Base-by-base conservation (phyloP, 2,113 vertebrate genomes). In the Hucho hucho region DNA sequence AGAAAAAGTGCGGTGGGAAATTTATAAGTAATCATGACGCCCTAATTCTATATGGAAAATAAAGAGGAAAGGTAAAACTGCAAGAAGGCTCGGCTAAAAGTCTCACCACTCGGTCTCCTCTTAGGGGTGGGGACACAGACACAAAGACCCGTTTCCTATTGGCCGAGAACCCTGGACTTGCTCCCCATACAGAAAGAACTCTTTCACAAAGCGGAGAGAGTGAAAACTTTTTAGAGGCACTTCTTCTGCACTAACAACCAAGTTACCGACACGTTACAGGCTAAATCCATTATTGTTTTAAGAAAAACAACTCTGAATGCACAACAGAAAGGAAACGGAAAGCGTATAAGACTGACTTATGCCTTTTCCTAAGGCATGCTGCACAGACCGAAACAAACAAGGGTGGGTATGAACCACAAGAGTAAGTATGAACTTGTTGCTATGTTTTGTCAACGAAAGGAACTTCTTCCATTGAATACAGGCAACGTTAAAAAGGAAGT, bases 51-150 rank as follows among this genome's bases (percentile, higher is more conserved):
- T 72, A n/a, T 46, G 47, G 65, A 78, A 90, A 90, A 79, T 46
- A 64, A 59, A 79, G 59, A 58, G 61, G 13, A 84, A 90, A 88
- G 89, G 81, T 80, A 84, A 80, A 83, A 76, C 64, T 75, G 72
- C 77, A 86, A 83, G 73, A 66, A 73, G 72, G 78, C 79, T 81
- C 73, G 77, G 53, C 87, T 77, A 20, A 81, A 92, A 85, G 85
- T 87, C 83, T 78, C 68, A 26, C 2, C 37, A 79, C 88, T 75
- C 79, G 64, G 79, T 64, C 87, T 80, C 70, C 79, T 63, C 81
- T 75, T 84, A 75, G 85, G 92, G 92, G 92, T 90, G 91, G 90
- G 79, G 89, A 83, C 79, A 84, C 11, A 63, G 72, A 74, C 84
- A 76, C 77, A 68, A 80, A 83, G 75, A 47, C 43, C 74, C 29